phyloP scores from a whole-genome alignment of 2,797 vertebrate species.

The Lepidocolaptes lacrymiger region DNA sequence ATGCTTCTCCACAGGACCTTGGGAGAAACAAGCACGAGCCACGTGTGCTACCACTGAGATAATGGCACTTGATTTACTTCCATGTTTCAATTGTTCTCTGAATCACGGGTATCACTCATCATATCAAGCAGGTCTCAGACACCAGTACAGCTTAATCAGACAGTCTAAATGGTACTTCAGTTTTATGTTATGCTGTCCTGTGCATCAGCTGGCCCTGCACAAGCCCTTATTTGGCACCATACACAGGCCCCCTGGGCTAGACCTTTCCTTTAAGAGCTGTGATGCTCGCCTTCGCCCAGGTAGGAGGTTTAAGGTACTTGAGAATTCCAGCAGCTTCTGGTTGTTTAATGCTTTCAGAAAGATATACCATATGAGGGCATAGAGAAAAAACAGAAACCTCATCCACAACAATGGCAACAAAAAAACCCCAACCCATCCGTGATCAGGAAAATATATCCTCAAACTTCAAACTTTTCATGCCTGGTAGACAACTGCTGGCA shows the following conservation, averaged over 20 bases:
- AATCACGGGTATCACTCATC: neutral
- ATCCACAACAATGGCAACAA: neutral
- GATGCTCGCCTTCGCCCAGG: too few relatives aligned
- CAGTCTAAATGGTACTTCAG: neutral
- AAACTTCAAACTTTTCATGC: neutral
- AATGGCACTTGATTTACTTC: neutral
- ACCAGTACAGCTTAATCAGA: neutral
- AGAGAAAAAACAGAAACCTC: neutral
- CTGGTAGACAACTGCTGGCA: neutral
- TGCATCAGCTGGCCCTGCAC: neutral
- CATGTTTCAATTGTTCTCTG: neutral
- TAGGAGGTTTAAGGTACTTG: neutral
- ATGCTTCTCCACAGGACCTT: neutral
- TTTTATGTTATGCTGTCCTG: neutral
- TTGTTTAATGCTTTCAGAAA: neutral
- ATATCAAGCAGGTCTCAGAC: neutral
- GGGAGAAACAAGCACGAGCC: neutral
- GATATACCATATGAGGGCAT: accelerated
- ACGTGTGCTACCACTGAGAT: neutral
- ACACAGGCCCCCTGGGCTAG: accelerated
- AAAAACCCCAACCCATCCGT: accelerated
- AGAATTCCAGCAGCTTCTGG: neutral
- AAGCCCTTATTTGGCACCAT: accelerated
- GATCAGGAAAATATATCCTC: neutral
- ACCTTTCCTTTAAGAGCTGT: neutral